Percentiles rank a stretch among this genome's conserved stretches.
These are phyloP conservation scores for Conus canariensis DNA, from an alignment of 2,888 invertebrate genomes.

Conservation along the genomic window DNA sequence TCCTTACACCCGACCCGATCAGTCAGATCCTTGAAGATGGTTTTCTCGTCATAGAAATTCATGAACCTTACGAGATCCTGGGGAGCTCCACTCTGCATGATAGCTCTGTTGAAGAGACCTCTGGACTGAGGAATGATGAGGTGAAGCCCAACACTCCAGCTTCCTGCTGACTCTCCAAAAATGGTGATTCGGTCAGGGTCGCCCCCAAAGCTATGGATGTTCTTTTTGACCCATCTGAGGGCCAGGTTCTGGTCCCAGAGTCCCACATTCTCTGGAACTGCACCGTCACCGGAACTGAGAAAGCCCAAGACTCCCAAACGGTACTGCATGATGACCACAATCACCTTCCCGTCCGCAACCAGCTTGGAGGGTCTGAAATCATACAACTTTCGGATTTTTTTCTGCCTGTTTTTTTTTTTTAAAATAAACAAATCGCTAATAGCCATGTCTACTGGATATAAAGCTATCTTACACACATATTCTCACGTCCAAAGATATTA, in stretches of 20 bases:
- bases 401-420: too few relatives aligned
- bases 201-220: slow-evolving; percentile 42
- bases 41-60: neutral
- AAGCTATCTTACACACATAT: neutral
- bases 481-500: too few relatives aligned
- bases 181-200: slow-evolving; percentile 43
- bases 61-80: too few relatives aligned
- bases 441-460: too few relatives aligned
- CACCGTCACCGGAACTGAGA: slow-evolving; percentile 25
- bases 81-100: slow-evolving; percentile 29
- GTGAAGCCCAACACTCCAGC: slow-evolving; percentile 41
- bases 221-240: slow-evolving; percentile 46
- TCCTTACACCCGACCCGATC: neutral
- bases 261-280: slow-evolving; percentile 39
- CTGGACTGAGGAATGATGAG: slow-evolving; percentile 15
- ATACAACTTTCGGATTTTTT: neutral
- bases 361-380: slow-evolving; percentile 6
- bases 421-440: too few relatives aligned
- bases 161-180: slow-evolving; percentile 48
- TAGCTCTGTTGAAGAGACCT: slow-evolving; percentile 28
- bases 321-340: slow-evolving; percentile 39
- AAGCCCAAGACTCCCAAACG: slow-evolving; percentile 37
- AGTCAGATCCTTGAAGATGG: neutral
- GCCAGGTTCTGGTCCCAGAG: slow-evolving; percentile 50
- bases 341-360: slow-evolving; percentile 33